Conservation (phyloP, 2,113 vertebrate species). For the Gallinago jamesoni region DNA sequence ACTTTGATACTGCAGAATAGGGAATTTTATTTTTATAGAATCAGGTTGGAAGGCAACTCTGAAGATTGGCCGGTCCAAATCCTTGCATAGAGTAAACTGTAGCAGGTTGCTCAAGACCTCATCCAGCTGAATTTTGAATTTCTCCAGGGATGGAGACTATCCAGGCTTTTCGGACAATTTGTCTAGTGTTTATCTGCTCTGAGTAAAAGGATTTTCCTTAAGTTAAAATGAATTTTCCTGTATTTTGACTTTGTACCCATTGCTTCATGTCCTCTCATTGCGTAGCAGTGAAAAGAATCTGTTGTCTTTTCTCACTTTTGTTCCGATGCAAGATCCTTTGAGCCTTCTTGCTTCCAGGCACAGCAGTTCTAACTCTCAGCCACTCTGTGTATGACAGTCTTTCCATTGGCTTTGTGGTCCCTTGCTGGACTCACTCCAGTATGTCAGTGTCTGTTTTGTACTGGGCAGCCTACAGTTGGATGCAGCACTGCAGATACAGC, state of each 20-base stretch:
- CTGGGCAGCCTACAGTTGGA: neutral
- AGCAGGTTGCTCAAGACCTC: neutral
- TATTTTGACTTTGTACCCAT: neutral
- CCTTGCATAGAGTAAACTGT: neutral
- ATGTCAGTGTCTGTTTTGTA: neutral
- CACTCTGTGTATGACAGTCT: neutral
- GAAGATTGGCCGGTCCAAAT: neutral
- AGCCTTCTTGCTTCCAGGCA: neutral
- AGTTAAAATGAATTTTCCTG: neutral
- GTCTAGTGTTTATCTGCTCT: neutral
- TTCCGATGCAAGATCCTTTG: neutral
- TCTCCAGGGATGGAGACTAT: neutral
- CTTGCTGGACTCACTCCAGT: neutral
- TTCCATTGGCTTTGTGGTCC: neutral
- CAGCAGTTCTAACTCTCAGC: neutral
- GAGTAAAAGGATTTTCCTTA: neutral
- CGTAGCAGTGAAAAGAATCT: neutral
- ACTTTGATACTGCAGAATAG: neutral
- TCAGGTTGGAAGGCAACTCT: neutral
- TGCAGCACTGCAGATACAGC: accelerated
- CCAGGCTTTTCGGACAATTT: neutral
- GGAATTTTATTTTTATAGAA: neutral
- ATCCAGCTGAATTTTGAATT: neutral
- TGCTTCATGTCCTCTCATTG: neutral
- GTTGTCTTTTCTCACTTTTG: neutral